phyloP scores from a whole-genome alignment of 2,888 invertebrate species.

The Cerceris ruficornis region DNA sequence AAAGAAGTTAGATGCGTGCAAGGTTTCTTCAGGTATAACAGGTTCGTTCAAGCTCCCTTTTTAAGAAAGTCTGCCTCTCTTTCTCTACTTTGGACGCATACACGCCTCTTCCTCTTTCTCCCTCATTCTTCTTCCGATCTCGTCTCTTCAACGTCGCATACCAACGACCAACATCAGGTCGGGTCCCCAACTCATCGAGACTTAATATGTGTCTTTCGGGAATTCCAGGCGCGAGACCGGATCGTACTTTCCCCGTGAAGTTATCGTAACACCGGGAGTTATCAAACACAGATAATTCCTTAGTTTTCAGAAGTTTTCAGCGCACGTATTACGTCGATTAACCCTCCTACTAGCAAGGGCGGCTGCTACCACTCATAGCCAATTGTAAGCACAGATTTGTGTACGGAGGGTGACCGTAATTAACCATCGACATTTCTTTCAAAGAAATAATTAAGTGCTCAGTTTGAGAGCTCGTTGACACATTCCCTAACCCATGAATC shows the following conservation, averaged over 20 bases:
- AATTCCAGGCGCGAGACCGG: conserved; percentile 50
- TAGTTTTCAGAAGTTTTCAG: conserved; percentile 16
- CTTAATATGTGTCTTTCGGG: conserved; percentile 61
- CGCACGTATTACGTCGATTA: conserved; percentile 30
- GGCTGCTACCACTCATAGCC: no score
- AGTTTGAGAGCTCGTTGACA: no score
- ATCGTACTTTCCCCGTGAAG: conserved; percentile 11
- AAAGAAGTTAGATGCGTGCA: conserved; percentile 54
- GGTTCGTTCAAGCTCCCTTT: conserved; percentile 75
- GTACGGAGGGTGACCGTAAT: no score
- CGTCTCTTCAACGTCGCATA: conserved; percentile 58
- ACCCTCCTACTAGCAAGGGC: background rate
- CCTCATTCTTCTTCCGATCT: conserved; percentile 24
- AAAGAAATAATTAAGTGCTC: no score
- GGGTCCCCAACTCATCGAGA: conserved; percentile 52
- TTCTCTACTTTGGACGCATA: conserved; percentile 5
- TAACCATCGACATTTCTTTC: no score
- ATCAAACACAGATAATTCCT: conserved; percentile 23
- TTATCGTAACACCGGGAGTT: conserved; percentile 43
- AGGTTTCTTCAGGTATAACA: conserved; percentile 77
- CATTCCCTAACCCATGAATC: no score
- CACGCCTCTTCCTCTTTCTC: conserved; percentile 3
- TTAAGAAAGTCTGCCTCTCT: conserved; percentile 60
- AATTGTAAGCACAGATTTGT: no score
- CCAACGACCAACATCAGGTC: conserved; percentile 48